A percentile compares a stretch with the other conserved stretches of the same genome.
Conservation (phyloP, 2,113 vertebrate genomes). For the Ranitomeya variabilis region DNA sequence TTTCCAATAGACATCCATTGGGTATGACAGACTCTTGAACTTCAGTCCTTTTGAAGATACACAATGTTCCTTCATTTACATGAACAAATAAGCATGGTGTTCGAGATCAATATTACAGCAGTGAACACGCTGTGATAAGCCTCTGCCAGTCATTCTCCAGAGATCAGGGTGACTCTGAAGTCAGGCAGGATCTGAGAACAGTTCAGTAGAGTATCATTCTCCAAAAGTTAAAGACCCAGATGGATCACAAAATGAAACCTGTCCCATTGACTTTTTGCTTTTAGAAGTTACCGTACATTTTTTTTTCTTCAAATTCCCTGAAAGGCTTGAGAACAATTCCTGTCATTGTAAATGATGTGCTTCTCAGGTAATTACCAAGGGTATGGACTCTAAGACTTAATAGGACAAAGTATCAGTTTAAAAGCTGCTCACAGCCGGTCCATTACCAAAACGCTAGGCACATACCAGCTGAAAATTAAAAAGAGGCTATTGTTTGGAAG, state of each 20-base stretch:
- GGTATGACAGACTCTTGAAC: constrained; percentile 11
- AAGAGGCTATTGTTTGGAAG: background rate
- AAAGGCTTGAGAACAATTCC: constrained; percentile 66
- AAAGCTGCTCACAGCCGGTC: constrained; percentile 60
- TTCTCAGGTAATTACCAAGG: constrained; percentile 68
- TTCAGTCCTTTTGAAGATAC: background rate
- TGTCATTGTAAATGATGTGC: constrained; percentile 65
- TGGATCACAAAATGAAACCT: constrained; percentile 62
- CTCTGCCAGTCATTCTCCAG: constrained; percentile 34
- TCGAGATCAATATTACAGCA: constrained; percentile 34
- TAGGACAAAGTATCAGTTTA: constrained; percentile 66
- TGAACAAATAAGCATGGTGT: constrained; percentile 19
- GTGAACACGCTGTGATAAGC: constrained; percentile 30
- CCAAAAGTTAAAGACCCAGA: constrained; percentile 60
- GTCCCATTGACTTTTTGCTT: constrained; percentile 61
- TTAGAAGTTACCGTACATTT: constrained; percentile 47
- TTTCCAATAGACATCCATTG: background rate
- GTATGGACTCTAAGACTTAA: constrained; percentile 69
- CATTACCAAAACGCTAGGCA: constrained; percentile 57
- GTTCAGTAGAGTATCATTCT: constrained; percentile 64
- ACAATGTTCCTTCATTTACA: constrained; percentile 33
- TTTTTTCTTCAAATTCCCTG: constrained; percentile 62
- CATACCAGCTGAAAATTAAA: constrained; percentile 58
- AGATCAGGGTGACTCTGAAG: constrained; percentile 18
- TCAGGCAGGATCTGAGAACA: constrained; percentile 27